Evolutionary conservation across 2,113 vertebrate genomes (phyloP), one percentile per base, ranked within the genome.

Genomic region (Nothocercus julius): DNA sequence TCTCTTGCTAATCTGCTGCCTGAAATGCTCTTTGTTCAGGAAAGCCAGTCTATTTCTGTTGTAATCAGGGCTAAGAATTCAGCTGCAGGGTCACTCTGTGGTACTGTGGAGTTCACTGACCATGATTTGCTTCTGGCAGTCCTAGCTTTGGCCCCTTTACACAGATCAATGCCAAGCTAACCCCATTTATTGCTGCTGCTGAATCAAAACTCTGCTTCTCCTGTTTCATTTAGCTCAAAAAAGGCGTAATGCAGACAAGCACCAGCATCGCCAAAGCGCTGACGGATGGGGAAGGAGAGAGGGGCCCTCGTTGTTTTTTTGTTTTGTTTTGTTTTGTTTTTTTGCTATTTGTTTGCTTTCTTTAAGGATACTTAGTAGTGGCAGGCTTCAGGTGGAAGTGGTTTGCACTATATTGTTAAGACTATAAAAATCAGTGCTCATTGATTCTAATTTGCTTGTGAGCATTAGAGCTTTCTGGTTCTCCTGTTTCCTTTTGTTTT

Each of bases 81-180:
- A 92, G 89, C 95, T 93, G 82, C 49, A 76, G 95, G 88, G 87
- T 97, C 91, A 81, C 75, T 66, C 63, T 66, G 9, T 95, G 70
- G 91, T 89, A 79, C 92, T 85, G 79, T 69, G 53, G 96, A 97
- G 96, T 97, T 97, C 96, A 97, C 93, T 96, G 96, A 91, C 93
- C 94, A 94, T 12, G 17, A 82, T 81, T 88, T 87, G 73, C 94
- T 95, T 58, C 89, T 84, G 73, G 90, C 95, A 81, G 75, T 93
- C 53, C 76, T 73, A 77, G 89, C 91, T 92, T 91, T 85, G 64
- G 87, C 88, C 92, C 61, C 81, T 75, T 96, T 91, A 73, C 87
- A 68, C 92, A 96, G 95, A 96, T 89, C 85, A 85, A 87, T 97
- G 91, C 91, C 82, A 93, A 84, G 85, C 97, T 96, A 95, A 97